Evolutionary conservation across 2,797 vertebrate species (phyloP), one percentile per base, ranked within the genome.

Genomic region (Siniperca obscura): DNA sequence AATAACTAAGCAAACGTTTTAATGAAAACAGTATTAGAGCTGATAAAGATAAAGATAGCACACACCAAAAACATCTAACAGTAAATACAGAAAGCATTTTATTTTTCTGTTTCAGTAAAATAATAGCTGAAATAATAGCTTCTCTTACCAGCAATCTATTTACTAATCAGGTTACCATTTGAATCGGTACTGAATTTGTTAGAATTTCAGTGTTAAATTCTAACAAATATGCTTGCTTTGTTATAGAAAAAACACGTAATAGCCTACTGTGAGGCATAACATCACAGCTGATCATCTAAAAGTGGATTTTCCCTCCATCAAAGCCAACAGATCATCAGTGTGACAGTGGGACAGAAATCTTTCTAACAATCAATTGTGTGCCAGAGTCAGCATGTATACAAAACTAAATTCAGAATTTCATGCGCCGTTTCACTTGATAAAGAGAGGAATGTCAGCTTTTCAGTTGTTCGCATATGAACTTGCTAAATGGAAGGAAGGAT

Each of bases 331-430:
- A 82, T 87, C 82, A 86, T 87, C 69, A 73, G 70, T 80, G 77
- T 84, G 85, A 89, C 81, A 84, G 75, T 50, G 82, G 52, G 65
- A 83, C 83, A 72, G 72, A 82, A 84, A 90, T 90, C 86, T 89
- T 85, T 87, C 76, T 25, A 90, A 80, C 87, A 84, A 89, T 92
- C 87, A 82, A 30, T 36, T 75, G 66, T 69, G 78, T 68, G 72
- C 76, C 66, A 56, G 70, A 82, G 81, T 82, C 70, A 38, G 77
- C 82, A 61, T 67, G 34, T 55, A 46, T 78, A 72, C 78, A 77
- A 53, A 75, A 68, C 62, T 57, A 81, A 76, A 89, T 74, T 78
- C 56, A 2, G 84, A 68, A 83, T 90, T 89, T 91, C 82, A 87
- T 19, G 69, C 50, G 1, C 57, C 7, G 46, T 81, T 82, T 90